Percentiles rank a stretch among this genome's conserved stretches.
These are phyloP conservation scores for Salarias fasciatus DNA, from an alignment of 2,797 vertebrate species.

Conservation along the genomic window DNA sequence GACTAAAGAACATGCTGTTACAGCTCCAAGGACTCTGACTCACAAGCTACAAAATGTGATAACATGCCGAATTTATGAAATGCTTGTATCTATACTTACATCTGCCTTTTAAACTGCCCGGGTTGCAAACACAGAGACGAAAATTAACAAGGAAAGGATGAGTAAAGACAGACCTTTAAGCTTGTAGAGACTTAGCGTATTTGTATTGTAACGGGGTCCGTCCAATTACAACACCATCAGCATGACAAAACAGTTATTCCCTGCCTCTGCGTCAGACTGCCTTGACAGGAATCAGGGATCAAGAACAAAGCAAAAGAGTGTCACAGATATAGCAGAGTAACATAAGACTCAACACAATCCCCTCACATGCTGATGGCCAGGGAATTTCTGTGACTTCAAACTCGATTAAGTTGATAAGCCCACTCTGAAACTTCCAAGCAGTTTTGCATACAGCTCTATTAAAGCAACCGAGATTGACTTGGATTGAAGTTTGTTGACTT, in stretches of 20 bases:
- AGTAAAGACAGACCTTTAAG: conserved; percentile 7
- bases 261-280: background rate
- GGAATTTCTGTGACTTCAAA: conserved; percentile 18
- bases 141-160: background rate
- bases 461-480: conserved; percentile 4
- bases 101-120: background rate
- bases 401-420: background rate
- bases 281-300: conserved; percentile 12
- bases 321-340: background rate
- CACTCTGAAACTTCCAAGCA: conserved; percentile 1
- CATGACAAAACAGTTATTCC: background rate
- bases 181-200: background rate
- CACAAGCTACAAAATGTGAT: conserved; percentile 6
- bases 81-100: background rate
- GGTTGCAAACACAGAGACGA: conserved; percentile 2
- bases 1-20: background rate
- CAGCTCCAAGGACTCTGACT: conserved; percentile 7
- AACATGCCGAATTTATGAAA: background rate
- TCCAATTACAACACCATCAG: conserved; percentile 15
- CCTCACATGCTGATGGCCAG: conserved; percentile 2
- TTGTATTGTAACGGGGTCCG: conserved; percentile 11
- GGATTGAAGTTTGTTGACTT: conserved; percentile 1
- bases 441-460: conserved; percentile 1
- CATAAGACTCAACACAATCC: background rate
- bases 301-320: background rate